These are phyloP conservation scores for Megalops cyprinoides DNA, from an alignment of 2,797 vertebrate genomes.

Conservation along the genomic window DNA sequence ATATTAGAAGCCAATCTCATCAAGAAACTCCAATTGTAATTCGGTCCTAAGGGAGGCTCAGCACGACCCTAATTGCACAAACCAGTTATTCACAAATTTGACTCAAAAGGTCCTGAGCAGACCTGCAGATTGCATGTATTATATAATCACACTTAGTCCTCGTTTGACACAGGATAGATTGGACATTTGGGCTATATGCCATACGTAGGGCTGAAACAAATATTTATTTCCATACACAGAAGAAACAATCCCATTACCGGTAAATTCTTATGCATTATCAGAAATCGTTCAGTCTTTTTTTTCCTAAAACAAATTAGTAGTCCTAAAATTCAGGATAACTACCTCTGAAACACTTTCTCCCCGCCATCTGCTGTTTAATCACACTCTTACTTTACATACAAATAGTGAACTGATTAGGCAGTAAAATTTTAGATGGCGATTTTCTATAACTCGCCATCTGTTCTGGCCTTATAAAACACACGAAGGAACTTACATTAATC, in stretches of 20 bases:
- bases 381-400: conserved; percentile 59
- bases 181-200: background rate
- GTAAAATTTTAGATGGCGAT: conserved; percentile 60
- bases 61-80: background rate
- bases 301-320: conserved; percentile 42
- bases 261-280: background rate
- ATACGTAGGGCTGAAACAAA: background rate
- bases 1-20: conserved; percentile 13
- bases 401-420: conserved; percentile 63
- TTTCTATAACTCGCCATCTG: conserved; percentile 65
- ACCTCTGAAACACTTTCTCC: conserved; percentile 52
- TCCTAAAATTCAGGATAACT: conserved; percentile 43
- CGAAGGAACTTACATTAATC: conserved; percentile 28
- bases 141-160: background rate
- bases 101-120: background rate
- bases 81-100: background rate
- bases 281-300: conserved; percentile 32
- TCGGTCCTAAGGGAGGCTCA: background rate
- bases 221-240: background rate
- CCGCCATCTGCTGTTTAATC: conserved; percentile 62
- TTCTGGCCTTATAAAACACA: conserved; percentile 36
- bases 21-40: background rate
- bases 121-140: background rate
- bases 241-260: background rate
- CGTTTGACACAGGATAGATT: background rate